These are phyloP conservation scores for Orestias chungarensis DNA, from an alignment of 2,797 vertebrate genomes.

Conservation along the genomic window DNA sequence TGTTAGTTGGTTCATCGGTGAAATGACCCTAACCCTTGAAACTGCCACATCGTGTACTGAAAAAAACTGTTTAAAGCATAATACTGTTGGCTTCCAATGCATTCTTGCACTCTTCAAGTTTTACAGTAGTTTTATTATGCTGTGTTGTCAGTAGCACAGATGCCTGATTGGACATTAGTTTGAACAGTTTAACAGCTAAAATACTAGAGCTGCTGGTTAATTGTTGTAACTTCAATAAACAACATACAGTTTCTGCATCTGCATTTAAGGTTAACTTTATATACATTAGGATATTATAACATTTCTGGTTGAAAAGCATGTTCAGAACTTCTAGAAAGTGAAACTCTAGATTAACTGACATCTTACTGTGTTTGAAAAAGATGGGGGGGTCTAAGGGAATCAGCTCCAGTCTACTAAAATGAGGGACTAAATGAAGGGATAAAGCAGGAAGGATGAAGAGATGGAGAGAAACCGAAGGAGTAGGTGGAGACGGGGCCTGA, in stretches of 20 bases:
- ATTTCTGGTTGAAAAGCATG: neutral
- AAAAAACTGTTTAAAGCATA: neutral
- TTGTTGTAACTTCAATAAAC: neutral
- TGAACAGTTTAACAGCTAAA: neutral
- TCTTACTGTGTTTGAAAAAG: neutral
- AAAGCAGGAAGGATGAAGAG: neutral
- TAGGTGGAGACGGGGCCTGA: slow-evolving; percentile 4
- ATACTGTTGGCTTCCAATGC: neutral
- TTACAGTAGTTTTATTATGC: neutral
- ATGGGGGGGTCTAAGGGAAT: neutral
- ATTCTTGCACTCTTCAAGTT: neutral
- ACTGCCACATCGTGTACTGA: neutral
- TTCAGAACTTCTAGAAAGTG: neutral
- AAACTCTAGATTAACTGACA: neutral
- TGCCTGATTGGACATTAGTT: neutral
- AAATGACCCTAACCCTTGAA: neutral
- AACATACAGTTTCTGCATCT: neutral
- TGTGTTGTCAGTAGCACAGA: neutral
- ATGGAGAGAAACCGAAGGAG: slow-evolving; percentile 20
- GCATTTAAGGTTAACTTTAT: too few relatives aligned
- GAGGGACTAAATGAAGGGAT: slow-evolving; percentile 23
- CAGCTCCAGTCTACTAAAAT: neutral
- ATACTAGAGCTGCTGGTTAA: neutral
- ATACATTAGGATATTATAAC: neutral
- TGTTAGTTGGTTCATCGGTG: neutral